A percentile compares a stretch with the other conserved stretches of the same genome.
phyloP scores from a whole-genome alignment of 2,113 vertebrate genomes.

The Climacteris rufus region DNA sequence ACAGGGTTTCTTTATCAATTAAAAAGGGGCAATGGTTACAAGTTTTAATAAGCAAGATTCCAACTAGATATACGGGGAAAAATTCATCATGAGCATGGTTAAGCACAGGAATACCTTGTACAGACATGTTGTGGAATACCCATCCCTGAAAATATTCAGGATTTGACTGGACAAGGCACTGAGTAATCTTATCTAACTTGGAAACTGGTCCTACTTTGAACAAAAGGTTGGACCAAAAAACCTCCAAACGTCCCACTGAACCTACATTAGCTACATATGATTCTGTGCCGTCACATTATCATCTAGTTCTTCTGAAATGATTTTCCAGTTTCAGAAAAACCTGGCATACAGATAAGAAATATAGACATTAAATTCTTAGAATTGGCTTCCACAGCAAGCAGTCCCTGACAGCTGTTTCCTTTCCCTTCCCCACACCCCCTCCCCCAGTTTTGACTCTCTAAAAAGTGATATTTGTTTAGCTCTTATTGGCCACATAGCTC shows the following conservation, averaged over 20 bases:
- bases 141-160: neutral
- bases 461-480: neutral
- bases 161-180: neutral
- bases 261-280: neutral
- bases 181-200: neutral
- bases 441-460: neutral
- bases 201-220: neutral
- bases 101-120: neutral
- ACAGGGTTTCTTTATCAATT: neutral
- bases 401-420: neutral
- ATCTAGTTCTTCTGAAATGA: neutral
- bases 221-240: neutral
- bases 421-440: fast-evolving
- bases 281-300: neutral
- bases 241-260: neutral
- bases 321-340: neutral
- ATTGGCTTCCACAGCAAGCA: neutral
- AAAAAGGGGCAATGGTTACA: neutral
- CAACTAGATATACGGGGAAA: neutral
- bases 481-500: neutral
- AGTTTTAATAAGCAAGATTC: neutral
- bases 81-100: neutral
- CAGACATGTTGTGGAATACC: neutral
- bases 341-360: neutral
- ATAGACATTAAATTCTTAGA: neutral